Evolutionary conservation across 2,888 invertebrate genomes (phyloP).

Genomic region (Mechanitis mazaeus): DNA sequence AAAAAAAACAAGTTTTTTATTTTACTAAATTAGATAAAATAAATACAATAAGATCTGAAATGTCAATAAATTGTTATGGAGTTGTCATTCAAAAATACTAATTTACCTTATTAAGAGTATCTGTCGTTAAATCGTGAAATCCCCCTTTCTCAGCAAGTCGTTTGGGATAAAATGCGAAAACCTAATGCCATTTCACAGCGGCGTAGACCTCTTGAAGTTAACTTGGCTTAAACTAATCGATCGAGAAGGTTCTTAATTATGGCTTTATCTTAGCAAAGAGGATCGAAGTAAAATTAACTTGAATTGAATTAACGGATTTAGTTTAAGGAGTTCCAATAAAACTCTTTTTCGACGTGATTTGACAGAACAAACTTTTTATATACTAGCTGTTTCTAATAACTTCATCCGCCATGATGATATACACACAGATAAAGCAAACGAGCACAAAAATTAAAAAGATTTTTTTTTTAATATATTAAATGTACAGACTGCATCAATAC

Average conservation of each 20-base stretch:
- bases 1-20: neutral
- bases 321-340: neutral
- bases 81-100: constrained; percentile 70
- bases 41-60: constrained; percentile 7
- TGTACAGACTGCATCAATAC: no score
- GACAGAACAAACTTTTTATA: neutral
- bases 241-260: constrained; percentile 75
- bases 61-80: constrained; percentile 49
- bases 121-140: constrained; percentile 71
- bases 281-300: constrained; percentile 63
- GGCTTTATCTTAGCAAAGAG: constrained; percentile 69
- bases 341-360: neutral
- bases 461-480: no score
- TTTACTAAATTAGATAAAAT: no score
- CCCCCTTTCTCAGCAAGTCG: constrained; percentile 71
- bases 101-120: constrained; percentile 74
- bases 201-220: constrained; percentile 75
- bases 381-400: no score
- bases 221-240: constrained; percentile 76
- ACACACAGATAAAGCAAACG: no score
- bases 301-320: constrained; percentile 51
- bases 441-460: no score
- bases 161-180: constrained; percentile 71
- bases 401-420: no score
- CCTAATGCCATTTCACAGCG: constrained; percentile 76